Conservation (phyloP, 1,140 invertebrate genomes). For the Trichoplusia ni region DNA sequence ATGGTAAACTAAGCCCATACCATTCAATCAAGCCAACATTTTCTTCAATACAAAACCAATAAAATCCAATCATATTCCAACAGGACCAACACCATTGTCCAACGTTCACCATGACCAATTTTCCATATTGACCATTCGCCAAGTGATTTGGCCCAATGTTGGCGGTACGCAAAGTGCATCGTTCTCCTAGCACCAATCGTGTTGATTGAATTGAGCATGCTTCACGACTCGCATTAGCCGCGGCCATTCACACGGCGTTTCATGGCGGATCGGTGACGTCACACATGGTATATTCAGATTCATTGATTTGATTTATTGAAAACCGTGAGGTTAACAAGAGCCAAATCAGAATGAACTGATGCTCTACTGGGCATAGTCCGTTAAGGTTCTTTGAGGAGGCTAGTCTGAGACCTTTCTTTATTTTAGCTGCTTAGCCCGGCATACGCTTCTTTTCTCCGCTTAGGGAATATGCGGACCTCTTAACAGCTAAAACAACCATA, state of each 20-base stretch:
- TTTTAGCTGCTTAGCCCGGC: too few species aligned
- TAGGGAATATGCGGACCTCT: too few species aligned
- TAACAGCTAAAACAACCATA: too few species aligned
- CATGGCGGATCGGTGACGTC: background rate
- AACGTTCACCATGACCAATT: background rate
- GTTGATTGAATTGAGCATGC: constrained; percentile 40
- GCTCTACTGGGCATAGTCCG: too few species aligned
- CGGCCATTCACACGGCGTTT: constrained; percentile 4
- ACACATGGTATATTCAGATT: background rate
- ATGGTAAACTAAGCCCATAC: background rate
- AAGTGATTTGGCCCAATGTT: too few species aligned
- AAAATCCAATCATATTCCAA: background rate
- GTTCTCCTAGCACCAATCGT: constrained; percentile 17
- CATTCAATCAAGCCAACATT: background rate
- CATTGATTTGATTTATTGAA: too few species aligned
- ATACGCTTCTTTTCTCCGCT: too few species aligned
- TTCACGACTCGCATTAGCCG: constrained; percentile 25
- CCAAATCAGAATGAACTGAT: too few species aligned
- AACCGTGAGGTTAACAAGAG: too few species aligned
- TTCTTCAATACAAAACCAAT: background rate
- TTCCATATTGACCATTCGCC: too few species aligned
- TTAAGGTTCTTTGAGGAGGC: too few species aligned
- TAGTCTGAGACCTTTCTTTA: too few species aligned
- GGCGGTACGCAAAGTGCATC: constrained; percentile 36
- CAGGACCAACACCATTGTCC: background rate